phyloP scores from a whole-genome alignment of 2,797 vertebrate genomes.

The Tympanoctomys barrerae region DNA sequence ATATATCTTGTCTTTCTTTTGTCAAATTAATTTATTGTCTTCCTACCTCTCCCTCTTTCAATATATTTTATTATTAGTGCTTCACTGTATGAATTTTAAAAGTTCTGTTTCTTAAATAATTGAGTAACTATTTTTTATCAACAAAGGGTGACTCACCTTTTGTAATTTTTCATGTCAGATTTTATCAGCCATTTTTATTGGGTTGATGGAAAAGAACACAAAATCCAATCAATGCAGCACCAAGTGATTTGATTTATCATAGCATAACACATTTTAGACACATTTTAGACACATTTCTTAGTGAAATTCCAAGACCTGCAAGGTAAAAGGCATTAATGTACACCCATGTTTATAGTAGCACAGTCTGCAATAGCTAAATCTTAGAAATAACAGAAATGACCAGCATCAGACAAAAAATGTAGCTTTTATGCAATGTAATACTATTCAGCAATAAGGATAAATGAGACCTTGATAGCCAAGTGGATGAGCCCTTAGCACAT shows the following conservation, averaged over 20 bases:
- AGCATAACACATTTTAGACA: constrained; percentile 66
- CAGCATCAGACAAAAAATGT: neutral
- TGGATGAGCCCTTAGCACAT: too few relatives aligned
- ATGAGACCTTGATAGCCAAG: neutral
- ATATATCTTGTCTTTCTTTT: neutral
- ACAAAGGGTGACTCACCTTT: constrained; percentile 51
- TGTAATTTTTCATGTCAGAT: constrained; percentile 74
- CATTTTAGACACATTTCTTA: too few relatives aligned
- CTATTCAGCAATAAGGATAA: neutral
- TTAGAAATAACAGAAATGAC: neutral
- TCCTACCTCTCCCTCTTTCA: neutral
- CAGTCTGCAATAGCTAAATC: neutral
- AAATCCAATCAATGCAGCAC: constrained; percentile 63
- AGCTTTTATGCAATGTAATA: neutral
- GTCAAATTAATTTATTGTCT: neutral
- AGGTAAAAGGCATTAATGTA: constrained; percentile 14
- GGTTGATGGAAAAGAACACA: constrained; percentile 62
- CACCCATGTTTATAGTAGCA: neutral
- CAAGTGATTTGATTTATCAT: constrained; percentile 70
- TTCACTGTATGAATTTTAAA: constrained; percentile 21
- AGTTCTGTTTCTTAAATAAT: constrained; percentile 54
- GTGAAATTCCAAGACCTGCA: constrained; percentile 42
- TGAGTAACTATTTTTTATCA: constrained; percentile 64
- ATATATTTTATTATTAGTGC: neutral
- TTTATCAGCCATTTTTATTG: constrained; percentile 67